Evolutionary conservation across 1,140 invertebrate species (phyloP).

Genomic region (Diorhabda elongata): DNA sequence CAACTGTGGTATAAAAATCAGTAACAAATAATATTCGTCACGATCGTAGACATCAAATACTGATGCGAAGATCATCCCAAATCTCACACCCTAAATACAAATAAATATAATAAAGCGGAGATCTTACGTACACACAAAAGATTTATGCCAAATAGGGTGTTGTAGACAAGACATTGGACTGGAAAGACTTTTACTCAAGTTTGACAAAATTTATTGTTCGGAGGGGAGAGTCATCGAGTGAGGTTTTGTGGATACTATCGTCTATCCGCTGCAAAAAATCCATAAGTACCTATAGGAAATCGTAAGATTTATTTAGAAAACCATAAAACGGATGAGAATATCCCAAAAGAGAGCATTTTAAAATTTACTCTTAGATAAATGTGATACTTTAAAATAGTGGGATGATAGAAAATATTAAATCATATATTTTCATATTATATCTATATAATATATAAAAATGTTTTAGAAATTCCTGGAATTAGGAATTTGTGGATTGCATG

Average conservation of each 20-base stretch:
- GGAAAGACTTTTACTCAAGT: conserved; percentile 14
- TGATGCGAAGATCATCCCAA: conserved; percentile 6
- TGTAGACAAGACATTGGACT: conserved; percentile 10
- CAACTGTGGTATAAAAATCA: too few species aligned
- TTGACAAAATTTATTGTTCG: conserved; percentile 14
- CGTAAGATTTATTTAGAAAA: background rate
- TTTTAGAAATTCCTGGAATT: too few species aligned
- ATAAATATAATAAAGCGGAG: conserved; percentile 15
- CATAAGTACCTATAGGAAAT: background rate
- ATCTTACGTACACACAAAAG: conserved; percentile 5
- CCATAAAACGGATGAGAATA: background rate
- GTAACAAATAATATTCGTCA: too few species aligned
- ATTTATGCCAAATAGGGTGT: conserved; percentile 10
- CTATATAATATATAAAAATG: too few species aligned
- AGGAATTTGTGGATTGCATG: too few species aligned
- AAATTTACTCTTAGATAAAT: too few species aligned
- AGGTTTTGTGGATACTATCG: conserved; percentile 1
- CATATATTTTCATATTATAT: too few species aligned
- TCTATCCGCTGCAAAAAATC: background rate
- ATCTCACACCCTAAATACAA: background rate
- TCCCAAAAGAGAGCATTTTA: too few species aligned
- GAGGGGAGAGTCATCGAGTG: conserved; percentile 12
- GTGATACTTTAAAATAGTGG: too few species aligned
- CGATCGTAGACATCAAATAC: background rate
- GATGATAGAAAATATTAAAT: too few species aligned